phyloP scores from a whole-genome alignment of 1,140 invertebrate genomes.

The Metopolophium dirhodum region DNA sequence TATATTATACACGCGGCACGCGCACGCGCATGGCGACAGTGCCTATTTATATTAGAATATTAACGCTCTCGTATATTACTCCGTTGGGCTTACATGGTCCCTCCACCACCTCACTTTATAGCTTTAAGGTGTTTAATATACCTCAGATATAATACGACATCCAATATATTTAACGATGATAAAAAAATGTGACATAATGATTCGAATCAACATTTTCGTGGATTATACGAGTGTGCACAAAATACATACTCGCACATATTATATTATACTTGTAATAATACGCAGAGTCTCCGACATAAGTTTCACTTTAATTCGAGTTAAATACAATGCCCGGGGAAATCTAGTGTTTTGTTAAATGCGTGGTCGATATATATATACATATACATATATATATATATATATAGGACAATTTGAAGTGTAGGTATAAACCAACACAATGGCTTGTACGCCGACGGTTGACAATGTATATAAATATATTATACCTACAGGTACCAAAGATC shows the following conservation, averaged over 20 bases:
- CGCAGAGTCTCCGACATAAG: not conserved
- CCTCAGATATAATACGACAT: not conserved
- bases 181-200: not conserved
- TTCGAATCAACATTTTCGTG: not conserved
- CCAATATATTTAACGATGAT: not conserved
- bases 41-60: not conserved
- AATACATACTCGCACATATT: not conserved
- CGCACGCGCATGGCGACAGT: not conserved
- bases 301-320: constrained; percentile 24
- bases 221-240: not conserved
- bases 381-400: no score
- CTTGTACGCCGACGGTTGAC: constrained; percentile 22
- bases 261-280: not conserved
- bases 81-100: not conserved
- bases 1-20: no score
- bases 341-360: constrained; percentile 39
- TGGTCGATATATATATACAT: not conserved
- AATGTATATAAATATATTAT: not conserved
- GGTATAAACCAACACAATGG: constrained; percentile 9
- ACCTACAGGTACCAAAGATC: not conserved
- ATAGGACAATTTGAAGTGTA: constrained; percentile 21
- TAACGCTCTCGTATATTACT: not conserved
- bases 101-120: not conserved
- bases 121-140: not conserved
- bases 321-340: constrained; percentile 27